Evolutionary conservation across 2,113 vertebrate genomes (phyloP), one percentile per base, ranked within the genome.

Genomic region (Atherinomorus stipes): DNA sequence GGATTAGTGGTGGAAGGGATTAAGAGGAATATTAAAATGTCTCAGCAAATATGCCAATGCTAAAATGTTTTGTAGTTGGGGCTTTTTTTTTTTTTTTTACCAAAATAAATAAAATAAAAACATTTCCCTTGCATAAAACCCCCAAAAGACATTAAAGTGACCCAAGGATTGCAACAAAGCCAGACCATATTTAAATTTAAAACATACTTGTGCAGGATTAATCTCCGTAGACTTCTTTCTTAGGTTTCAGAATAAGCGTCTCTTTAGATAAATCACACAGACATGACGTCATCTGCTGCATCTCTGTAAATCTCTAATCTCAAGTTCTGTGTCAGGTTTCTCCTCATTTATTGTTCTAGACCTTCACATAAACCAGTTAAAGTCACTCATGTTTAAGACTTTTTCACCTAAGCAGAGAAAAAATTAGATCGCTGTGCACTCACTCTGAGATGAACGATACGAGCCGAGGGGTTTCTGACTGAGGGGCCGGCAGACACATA

Each of bases 401-500:
- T 25, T 23, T 50, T 23, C n/a, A 56, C 1, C 22, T 21, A 31
- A 38, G 49, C 40, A 25, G 15, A 31, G 22, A 21, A 52, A 54
- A n/a, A 44, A 45, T 19, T 3, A 4, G 44, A 45, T 19, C 6
- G 3, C 0, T 0, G 16, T 1, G 1, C 34, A 93, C 95, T 96
- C 88, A 99, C 98, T 86, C 58, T 91, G 64, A 99, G 90, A 4
- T 93, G 95, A 71, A 98, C 95, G 16, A 94, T 82, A 56, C 97
- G 94, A 56, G 96, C 95, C 53, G 94, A 92, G 18, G 97, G 96
- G 89, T 98, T 97, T 67, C 96, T 92, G 84, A 98, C 10, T 2
- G 96, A 98, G 0, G 81, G 93, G 28, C 97, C 96, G 3, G 97
- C 83, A 18, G 94, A 96, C 50, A 98, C 82, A n/a, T 94, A 99